These are phyloP conservation scores for Apodemia hepburni DNA, from an alignment of 2,888 invertebrate species.

Conservation along the genomic window DNA sequence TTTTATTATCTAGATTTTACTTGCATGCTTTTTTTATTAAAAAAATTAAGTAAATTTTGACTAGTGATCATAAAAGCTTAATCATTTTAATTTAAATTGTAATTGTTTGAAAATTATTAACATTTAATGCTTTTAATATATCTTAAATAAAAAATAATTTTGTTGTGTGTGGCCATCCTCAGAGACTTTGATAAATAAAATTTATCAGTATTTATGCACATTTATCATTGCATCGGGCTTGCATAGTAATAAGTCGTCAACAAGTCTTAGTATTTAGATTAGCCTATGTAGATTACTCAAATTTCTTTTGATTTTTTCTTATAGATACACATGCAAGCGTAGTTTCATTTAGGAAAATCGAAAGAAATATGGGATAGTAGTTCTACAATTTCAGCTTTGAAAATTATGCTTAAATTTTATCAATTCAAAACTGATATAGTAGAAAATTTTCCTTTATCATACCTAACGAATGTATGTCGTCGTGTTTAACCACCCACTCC, in stretches of 20 bases:
- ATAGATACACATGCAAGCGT: constrained; percentile 15
- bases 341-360: not conserved
- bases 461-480: constrained; percentile 59
- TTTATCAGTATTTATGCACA: constrained; percentile 14
- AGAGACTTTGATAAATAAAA: not conserved
- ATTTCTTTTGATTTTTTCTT: constrained; percentile 30
- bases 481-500: constrained; percentile 68
- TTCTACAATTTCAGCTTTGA: constrained; percentile 62
- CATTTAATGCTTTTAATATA: not conserved
- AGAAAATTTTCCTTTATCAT: constrained; percentile 49
- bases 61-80: not conserved
- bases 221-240: constrained; percentile 35
- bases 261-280: constrained; percentile 45
- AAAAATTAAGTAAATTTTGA: not conserved
- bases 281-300: constrained; percentile 34
- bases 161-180: too few relatives aligned
- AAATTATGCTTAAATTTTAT: constrained; percentile 36
- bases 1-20: not conserved
- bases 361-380: constrained; percentile 37
- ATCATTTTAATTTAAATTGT: not conserved
- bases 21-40: not conserved
- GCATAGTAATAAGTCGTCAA: constrained; percentile 39
- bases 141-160: too few relatives aligned
- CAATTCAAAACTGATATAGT: constrained; percentile 51
- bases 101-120: not conserved